Conservation (phyloP, 2,888 invertebrate species). For the Quadriops clusia region DNA sequence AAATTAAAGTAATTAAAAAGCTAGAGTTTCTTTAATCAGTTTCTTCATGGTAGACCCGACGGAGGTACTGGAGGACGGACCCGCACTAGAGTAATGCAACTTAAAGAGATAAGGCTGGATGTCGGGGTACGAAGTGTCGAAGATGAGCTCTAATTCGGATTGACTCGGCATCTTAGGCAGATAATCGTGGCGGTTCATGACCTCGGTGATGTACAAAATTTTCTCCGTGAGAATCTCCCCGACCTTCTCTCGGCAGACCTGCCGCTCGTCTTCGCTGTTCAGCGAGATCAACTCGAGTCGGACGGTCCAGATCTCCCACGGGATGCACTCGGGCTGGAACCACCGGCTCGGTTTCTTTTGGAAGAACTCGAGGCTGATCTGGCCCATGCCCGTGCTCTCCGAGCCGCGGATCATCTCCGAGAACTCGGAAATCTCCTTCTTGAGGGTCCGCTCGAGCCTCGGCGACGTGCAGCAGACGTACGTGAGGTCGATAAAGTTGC, state of each 20-base stretch:
- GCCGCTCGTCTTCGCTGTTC: constrained; percentile 76
- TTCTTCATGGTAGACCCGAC: constrained; percentile 85
- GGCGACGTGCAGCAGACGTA: constrained; percentile 90
- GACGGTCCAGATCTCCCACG: constrained; percentile 98
- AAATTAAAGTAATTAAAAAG: too few relatives aligned
- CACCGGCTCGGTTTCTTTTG: constrained; percentile 83
- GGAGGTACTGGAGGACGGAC: constrained; percentile 59
- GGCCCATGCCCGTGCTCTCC: constrained; percentile 56
- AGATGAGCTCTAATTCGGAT: constrained; percentile 84
- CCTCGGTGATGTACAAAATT: constrained; percentile 86
- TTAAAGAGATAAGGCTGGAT: constrained; percentile 96
- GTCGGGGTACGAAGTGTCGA: constrained; percentile 85
- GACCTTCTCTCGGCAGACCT: constrained; percentile 75
- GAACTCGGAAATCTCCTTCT: constrained; percentile 64
- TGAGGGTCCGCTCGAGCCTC: constrained; percentile 58
- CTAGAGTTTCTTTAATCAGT: constrained; percentile 75
- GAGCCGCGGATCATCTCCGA: constrained; percentile 65
- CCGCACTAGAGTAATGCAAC: constrained; percentile 71
- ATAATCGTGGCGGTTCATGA: constrained; percentile 92
- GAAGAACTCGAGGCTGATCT: constrained; percentile 91
- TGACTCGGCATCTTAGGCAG: constrained; percentile 91
- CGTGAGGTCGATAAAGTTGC: constrained; percentile 95
- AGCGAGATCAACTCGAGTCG: constrained; percentile 79
- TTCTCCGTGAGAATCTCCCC: constrained; percentile 85
- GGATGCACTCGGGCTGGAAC: constrained; percentile 86